Evolutionary conservation across 2,113 vertebrate species (phyloP).

Genomic region (Cyprichromis sp.): DNA sequence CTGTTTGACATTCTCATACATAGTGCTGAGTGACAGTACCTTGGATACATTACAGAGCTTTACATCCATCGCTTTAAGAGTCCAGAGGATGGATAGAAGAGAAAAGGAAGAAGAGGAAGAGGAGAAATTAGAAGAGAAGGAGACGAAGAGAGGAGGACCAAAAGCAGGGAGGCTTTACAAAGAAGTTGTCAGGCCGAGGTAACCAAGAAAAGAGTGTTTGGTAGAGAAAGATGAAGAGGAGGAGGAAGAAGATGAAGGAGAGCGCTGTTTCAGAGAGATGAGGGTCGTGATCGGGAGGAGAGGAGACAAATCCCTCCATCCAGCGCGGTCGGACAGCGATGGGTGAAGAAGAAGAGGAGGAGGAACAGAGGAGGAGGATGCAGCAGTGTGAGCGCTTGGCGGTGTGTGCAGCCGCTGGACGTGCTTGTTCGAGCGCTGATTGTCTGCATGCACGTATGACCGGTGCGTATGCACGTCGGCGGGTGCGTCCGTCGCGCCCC

Average conservation of each 20-base stretch:
- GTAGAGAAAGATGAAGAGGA: slow-evolving; percentile 65
- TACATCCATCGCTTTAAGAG: slow-evolving; percentile 37
- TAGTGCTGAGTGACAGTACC: slow-evolving; percentile 22
- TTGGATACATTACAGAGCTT: slow-evolving; percentile 27
- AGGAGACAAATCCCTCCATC: slow-evolving; percentile 90
- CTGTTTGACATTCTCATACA: slow-evolving; percentile 53
- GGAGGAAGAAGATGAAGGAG: slow-evolving; percentile 28
- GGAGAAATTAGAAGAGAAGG: not conserved
- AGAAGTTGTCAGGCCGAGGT: slow-evolving; percentile 86
- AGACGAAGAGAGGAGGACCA: not conserved
- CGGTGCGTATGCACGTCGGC: slow-evolving; percentile 51
- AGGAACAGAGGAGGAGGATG: slow-evolving; percentile 60
- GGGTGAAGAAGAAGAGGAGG: slow-evolving; percentile 64
- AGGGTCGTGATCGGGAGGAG: slow-evolving; percentile 91
- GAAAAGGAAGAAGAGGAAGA: not conserved
- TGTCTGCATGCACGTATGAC: slow-evolving; percentile 44
- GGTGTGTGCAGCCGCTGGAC: slow-evolving; percentile 65
- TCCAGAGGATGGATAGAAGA: slow-evolving; percentile 12
- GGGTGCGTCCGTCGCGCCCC: slow-evolving; percentile 56
- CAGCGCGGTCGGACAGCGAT: slow-evolving; percentile 76
- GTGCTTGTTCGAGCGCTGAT: slow-evolving; percentile 59
- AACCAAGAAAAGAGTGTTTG: slow-evolving; percentile 93
- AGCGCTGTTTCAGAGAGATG: slow-evolving; percentile 66
- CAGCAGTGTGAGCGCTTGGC: not conserved
- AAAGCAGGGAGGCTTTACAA: slow-evolving; percentile 72